A percentile compares a stretch with the other conserved stretches of the same genome.
phyloP scores from a whole-genome alignment of 2,797 vertebrate species.

The Lateolabrax maculatus region DNA sequence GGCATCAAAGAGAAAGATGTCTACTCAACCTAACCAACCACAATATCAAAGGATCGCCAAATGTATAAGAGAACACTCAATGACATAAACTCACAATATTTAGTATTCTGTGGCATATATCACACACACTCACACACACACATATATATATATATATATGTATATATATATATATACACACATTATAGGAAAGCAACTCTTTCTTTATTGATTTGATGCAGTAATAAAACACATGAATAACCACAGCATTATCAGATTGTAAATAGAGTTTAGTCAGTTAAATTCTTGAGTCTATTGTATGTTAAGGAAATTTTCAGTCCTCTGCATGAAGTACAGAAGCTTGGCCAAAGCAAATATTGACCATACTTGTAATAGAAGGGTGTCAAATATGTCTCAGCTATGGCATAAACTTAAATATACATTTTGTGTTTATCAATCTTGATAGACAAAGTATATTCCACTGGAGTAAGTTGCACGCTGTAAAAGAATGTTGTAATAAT shows the following conservation, averaged over 20 bases:
- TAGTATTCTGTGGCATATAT: background rate
- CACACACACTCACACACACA: too few species aligned
- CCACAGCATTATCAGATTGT: background rate
- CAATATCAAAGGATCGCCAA: background rate
- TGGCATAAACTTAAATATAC: background rate
- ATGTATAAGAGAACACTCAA: background rate
- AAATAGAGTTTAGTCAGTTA: slow-evolving; percentile 19
- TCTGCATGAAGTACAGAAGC: slow-evolving; percentile 1
- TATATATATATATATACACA: background rate
- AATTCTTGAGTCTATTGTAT: slow-evolving; percentile 8
- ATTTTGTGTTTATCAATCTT: background rate
- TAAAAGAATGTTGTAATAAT: background rate
- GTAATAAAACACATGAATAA: background rate
- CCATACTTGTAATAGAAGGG: background rate
- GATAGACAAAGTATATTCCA: background rate
- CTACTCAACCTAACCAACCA: background rate
- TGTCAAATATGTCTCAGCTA: slow-evolving; percentile 3
- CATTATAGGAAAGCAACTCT: background rate
- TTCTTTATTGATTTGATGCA: background rate
- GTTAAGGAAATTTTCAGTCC: background rate
- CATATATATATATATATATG: too few species aligned
- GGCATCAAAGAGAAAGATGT: slow-evolving; percentile 28
- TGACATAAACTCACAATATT: slow-evolving; percentile 11
- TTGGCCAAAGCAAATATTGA: slow-evolving; percentile 61
- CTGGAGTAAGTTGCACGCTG: background rate